Evolutionary conservation across 35 echinoderm and acorn worm genomes (phyloP).

Genomic region (Strongylocentrotus purpuratus): DNA sequence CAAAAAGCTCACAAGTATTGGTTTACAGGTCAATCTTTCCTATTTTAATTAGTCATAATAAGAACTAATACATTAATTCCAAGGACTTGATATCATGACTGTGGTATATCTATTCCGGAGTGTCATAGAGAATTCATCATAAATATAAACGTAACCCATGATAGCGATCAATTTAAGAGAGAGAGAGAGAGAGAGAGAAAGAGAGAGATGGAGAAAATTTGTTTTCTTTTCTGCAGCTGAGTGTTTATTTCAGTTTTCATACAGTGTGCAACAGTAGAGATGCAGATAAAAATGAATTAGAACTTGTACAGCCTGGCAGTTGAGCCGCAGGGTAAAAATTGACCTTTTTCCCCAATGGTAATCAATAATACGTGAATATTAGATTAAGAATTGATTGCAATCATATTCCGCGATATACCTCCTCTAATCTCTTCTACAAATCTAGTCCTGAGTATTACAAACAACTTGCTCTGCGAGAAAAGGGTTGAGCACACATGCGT

Average conservation of each 20-base stretch:
- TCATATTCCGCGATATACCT: background rate
- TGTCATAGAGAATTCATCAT: background rate
- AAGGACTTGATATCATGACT: background rate
- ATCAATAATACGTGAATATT: constrained; percentile 12
- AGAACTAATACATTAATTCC: too few species aligned
- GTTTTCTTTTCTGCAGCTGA: background rate
- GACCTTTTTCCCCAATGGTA: background rate
- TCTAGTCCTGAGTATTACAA: background rate
- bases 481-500: background rate
- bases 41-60: too few species aligned
- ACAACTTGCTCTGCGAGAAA: background rate
- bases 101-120: background rate
- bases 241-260: background rate
- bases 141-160: background rate
- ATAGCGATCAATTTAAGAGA: background rate
- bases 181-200: background rate
- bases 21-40: too few species aligned
- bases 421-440: background rate
- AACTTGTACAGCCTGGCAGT: background rate
- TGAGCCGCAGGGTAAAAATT: background rate
- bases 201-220: background rate
- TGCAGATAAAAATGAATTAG: background rate
- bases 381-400: background rate
- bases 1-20: too few species aligned
- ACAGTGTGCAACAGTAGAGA: background rate